phyloP scores from a whole-genome alignment of 2,113 vertebrate species.

The Hydropotes inermis region DNA sequence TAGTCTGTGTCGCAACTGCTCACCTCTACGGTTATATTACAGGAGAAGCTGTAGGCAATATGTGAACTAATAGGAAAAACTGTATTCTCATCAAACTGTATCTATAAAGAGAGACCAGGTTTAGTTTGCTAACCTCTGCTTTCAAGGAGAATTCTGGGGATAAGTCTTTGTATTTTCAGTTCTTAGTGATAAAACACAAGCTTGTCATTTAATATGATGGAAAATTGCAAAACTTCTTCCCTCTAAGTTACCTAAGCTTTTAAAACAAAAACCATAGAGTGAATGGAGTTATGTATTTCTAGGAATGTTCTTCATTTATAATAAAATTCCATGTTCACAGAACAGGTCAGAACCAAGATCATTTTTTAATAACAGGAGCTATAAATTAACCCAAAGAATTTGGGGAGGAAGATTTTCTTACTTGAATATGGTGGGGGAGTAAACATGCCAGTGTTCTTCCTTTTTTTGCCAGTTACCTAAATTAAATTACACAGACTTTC shows the following conservation, averaged over 20 bases:
- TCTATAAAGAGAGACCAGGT: not conserved
- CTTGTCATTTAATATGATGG: not conserved
- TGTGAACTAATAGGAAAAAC: not conserved
- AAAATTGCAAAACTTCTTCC: slow-evolving; percentile 1
- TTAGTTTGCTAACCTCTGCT: not conserved
- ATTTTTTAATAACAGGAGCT: slow-evolving; percentile 27
- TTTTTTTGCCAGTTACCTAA: not conserved
- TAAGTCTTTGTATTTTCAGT: not conserved
- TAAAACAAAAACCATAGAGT: not conserved
- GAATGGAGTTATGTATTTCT: slow-evolving; percentile 23
- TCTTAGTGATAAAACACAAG: slow-evolving; percentile 28
- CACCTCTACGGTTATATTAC: not conserved
- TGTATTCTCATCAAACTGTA: not conserved
- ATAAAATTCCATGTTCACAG: slow-evolving; percentile 16
- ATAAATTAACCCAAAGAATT: not conserved
- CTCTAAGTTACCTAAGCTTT: not conserved
- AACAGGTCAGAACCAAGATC: not conserved
- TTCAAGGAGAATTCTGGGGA: not conserved
- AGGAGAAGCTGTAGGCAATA: not conserved
- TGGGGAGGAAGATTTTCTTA: not conserved
- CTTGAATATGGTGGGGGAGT: slow-evolving; percentile 1
- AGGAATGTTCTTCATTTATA: slow-evolving; percentile 8
- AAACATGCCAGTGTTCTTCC: not conserved
- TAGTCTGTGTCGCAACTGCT: not conserved
- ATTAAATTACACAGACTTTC: not conserved